Conservation (phyloP, 2,888 invertebrate species). For the Epirrita christyi region DNA sequence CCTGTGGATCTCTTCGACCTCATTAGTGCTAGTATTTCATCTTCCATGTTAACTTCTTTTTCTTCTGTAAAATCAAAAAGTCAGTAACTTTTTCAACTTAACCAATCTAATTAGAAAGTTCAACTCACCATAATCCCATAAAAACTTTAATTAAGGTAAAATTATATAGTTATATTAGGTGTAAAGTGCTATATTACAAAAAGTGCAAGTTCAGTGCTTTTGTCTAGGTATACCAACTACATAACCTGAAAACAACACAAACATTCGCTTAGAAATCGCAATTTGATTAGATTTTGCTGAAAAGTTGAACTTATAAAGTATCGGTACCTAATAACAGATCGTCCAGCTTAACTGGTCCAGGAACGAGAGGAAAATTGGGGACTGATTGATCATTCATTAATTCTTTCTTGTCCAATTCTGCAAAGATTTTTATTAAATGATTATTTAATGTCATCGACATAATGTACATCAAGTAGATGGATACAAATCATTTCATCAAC, state of each 20-base stretch:
- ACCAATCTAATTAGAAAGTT: background rate
- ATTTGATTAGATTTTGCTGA: background rate
- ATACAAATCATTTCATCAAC: no score
- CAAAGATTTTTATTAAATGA: slow-evolving; percentile 1
- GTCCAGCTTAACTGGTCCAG: slow-evolving; percentile 31
- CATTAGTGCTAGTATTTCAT: slow-evolving; percentile 39
- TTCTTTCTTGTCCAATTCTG: slow-evolving; percentile 39
- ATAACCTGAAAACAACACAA: slow-evolving; percentile 66
- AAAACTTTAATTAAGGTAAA: slow-evolving; percentile 25
- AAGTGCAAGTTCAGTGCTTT: slow-evolving; percentile 50
- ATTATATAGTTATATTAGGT: slow-evolving; percentile 35
- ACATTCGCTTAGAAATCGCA: background rate
- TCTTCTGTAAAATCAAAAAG: slow-evolving; percentile 36
- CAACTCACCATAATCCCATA: slow-evolving; percentile 25
- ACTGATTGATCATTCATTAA: slow-evolving; percentile 24
- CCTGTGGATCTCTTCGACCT: slow-evolving; percentile 59
- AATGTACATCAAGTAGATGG: no score
- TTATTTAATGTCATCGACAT: background rate
- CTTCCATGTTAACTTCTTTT: slow-evolving; percentile 33
- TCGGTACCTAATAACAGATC: slow-evolving; percentile 46
- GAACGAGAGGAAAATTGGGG: slow-evolving; percentile 34
- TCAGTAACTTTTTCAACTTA: slow-evolving; percentile 2
- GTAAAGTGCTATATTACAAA: slow-evolving; percentile 59
- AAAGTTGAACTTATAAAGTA: background rate
- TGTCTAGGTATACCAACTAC: slow-evolving; percentile 59